phyloP scores from a whole-genome alignment of 2,797 vertebrate genomes.

The Sorex maritimensis region DNA sequence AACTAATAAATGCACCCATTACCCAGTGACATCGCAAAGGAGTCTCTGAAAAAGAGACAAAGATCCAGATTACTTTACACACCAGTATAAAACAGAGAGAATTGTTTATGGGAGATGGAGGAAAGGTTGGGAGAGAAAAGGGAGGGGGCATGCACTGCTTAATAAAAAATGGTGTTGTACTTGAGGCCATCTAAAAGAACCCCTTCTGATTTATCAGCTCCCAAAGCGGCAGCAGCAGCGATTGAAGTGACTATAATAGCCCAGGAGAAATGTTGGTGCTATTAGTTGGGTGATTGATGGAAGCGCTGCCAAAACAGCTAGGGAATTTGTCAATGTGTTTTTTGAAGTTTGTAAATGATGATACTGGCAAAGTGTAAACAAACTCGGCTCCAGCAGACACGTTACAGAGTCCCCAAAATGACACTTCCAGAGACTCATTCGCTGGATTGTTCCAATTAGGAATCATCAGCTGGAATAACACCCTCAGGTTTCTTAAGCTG shows the following conservation, averaged over 20 bases:
- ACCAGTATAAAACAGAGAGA: slow-evolving; percentile 66
- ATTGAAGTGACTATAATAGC: slow-evolving; percentile 90
- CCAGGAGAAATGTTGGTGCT: slow-evolving; percentile 90
- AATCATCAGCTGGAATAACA: slow-evolving; percentile 77
- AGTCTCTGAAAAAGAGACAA: slow-evolving; percentile 59
- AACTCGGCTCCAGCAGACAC: slow-evolving; percentile 78
- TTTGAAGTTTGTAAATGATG: slow-evolving; percentile 88
- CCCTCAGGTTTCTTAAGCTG: neutral
- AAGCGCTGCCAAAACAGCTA: slow-evolving; percentile 83
- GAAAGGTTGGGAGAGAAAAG: slow-evolving; percentile 60
- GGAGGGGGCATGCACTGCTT: slow-evolving; percentile 49
- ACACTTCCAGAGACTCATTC: slow-evolving; percentile 71
- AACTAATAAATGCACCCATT: slow-evolving; percentile 81
- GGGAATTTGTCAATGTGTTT: slow-evolving; percentile 88
- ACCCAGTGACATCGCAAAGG: slow-evolving; percentile 66
- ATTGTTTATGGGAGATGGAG: slow-evolving; percentile 70
- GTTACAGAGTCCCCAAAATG: slow-evolving; percentile 80
- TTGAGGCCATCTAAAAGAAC: slow-evolving; percentile 86
- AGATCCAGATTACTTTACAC: slow-evolving; percentile 71
- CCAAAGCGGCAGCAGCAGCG: slow-evolving; percentile 84
- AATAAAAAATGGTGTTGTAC: slow-evolving; percentile 84
- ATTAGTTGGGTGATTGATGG: slow-evolving; percentile 89
- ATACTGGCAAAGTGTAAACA: slow-evolving; percentile 87
- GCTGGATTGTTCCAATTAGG: slow-evolving; percentile 83
- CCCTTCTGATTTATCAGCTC: slow-evolving; percentile 88